A percentile compares a stretch with the other conserved stretches of the same genome.
These are phyloP conservation scores for Myiotriccus ornatus DNA, from an alignment of 2,797 vertebrate genomes.

Conservation along the genomic window DNA sequence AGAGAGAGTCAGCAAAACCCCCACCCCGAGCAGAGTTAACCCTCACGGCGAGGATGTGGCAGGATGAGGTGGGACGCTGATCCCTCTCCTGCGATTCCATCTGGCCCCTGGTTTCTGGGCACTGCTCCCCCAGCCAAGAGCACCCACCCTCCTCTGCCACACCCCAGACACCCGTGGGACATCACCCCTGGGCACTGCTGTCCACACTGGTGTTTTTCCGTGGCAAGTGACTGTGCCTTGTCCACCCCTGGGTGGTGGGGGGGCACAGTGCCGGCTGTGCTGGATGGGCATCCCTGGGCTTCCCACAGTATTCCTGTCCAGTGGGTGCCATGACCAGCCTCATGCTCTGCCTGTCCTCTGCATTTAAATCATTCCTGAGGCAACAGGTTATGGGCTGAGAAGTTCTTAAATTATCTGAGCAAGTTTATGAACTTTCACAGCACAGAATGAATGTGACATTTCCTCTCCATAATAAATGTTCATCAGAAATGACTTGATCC, in stretches of 20 bases:
- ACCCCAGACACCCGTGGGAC: rapidly evolving
- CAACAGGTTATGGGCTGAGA: not conserved
- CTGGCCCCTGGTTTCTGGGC: not conserved
- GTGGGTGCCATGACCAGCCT: rapidly evolving
- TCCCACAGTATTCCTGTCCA: rapidly evolving
- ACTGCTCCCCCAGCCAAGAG: not conserved
- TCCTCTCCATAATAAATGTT: conserved; percentile 50
- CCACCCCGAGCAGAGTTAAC: conserved; percentile 33
- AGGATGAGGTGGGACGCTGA: rapidly evolving
- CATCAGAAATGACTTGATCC: conserved; percentile 35
- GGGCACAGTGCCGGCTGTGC: rapidly evolving
- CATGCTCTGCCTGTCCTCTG: rapidly evolving
- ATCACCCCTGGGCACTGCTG: rapidly evolving
- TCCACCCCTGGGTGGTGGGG: rapidly evolving
- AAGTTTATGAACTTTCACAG: not conserved
- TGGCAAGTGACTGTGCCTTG: rapidly evolving
- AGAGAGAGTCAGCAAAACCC: conserved; percentile 58
- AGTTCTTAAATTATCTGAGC: not conserved
- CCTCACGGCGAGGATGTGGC: not conserved
- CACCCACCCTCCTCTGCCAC: not conserved
- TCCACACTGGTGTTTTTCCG: not conserved
- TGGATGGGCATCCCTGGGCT: rapidly evolving
- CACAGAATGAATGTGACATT: not conserved
- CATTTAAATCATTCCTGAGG: not conserved
- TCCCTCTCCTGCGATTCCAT: rapidly evolving